A percentile compares a stretch with the other conserved stretches of the same genome.
These are phyloP conservation scores for Phyllotis vaccarum DNA, from an alignment of 2,797 vertebrate genomes.

Conservation along the genomic window DNA sequence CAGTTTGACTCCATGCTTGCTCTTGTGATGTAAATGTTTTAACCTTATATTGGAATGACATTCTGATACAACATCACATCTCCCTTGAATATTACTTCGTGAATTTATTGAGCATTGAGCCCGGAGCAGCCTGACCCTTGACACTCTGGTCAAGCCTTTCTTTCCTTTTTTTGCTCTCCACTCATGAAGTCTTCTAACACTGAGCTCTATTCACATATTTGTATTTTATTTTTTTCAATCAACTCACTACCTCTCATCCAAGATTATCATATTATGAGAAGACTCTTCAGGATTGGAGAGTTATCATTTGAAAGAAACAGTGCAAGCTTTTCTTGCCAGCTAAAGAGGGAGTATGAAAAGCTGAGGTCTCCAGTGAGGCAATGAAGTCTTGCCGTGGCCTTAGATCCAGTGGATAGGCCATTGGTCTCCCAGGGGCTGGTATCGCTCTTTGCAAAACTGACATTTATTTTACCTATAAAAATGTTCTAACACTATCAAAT, in stretches of 20 bases:
- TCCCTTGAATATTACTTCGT: slow-evolving; percentile 89
- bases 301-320: slow-evolving; percentile 91
- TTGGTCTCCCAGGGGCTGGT: slow-evolving; percentile 92
- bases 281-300: slow-evolving; percentile 89
- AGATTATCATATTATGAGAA: slow-evolving; percentile 88
- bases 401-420: slow-evolving; percentile 88
- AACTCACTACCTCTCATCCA: slow-evolving; percentile 70
- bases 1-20: slow-evolving; percentile 89
- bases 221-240: slow-evolving; percentile 72
- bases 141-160: slow-evolving; percentile 51
- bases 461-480: slow-evolving; percentile 97
- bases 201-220: slow-evolving; percentile 89
- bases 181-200: slow-evolving; percentile 69
- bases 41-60: slow-evolving; percentile 99
- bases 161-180: background rate
- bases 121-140: slow-evolving; percentile 83
- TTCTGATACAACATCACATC: slow-evolving; percentile 94
- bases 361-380: slow-evolving; percentile 89
- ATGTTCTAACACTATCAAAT: slow-evolving; percentile 80
- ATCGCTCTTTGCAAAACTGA: slow-evolving; percentile 94
- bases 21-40: slow-evolving; percentile 98
- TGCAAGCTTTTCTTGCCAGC: slow-evolving; percentile 88
- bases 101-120: slow-evolving; percentile 90
- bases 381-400: slow-evolving; percentile 84
- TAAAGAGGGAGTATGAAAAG: slow-evolving; percentile 89